Base-by-base conservation (phyloP, 1,140 invertebrate genomes). In the Trichonephila inaurata region DNA sequence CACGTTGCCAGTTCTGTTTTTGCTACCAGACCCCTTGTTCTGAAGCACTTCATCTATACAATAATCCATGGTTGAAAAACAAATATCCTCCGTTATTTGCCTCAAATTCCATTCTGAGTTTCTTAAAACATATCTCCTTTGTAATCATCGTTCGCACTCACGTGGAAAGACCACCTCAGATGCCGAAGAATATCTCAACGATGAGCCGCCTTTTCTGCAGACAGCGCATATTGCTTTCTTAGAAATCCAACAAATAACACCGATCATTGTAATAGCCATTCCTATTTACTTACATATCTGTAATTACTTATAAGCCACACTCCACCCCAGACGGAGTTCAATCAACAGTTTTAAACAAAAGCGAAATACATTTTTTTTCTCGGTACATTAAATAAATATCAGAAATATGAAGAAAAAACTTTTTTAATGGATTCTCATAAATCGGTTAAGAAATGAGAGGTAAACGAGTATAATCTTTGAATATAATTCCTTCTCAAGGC, bases 91-190 rank as follows among this genome's bases (percentile, higher is more conserved):
- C 72, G 72, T 77, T 77, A 77, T 77, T 77, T 77, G 72, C 72
- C 28, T 33, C 28, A 77, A 77, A 77, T 77, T 77, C 72, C 72
- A 5, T 77, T 40, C 33, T 33, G 28, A 40, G 72, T 77, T 77
- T 77, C 72, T 77, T 77, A 77, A 77, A 77, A 77, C 72, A 77
- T 28, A 77, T 14, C 18, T 77, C 28, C 28, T 33, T 77, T 40
- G 72, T 58, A 83, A 83, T 83, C 82, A 83, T 60, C 82, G 82
- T 83, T 83, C 7, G 44, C 82, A 83, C 19, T 83, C 19, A 58
- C 44, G 44, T 83, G 82, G 82, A 83, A 83, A 83, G 82, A 60
- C 82, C 82, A 83, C 82, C 82, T 7, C 72, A 77, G 72, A 24
- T 10, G 18, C 62, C 28, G 72, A 77, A 40, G 33, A 77, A 77